Percentiles rank a stretch among this genome's conserved stretches.
Conservation (phyloP, 2,797 vertebrate species). For the Perodicticus potto region DNA sequence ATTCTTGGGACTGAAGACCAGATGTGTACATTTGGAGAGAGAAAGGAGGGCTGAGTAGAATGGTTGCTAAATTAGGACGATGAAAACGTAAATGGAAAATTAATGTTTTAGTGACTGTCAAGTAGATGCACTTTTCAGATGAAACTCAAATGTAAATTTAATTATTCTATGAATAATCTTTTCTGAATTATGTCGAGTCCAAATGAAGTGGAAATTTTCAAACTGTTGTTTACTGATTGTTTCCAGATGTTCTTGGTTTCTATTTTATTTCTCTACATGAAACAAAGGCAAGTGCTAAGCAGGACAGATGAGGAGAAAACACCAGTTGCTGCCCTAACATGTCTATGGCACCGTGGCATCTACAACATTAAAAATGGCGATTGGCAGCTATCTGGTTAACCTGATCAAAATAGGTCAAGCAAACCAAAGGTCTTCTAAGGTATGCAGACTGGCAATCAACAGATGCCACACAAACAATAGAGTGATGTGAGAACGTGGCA, state of each 20-base stretch:
- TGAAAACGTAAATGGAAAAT: conserved; percentile 5
- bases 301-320: neutral
- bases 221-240: conserved; percentile 73
- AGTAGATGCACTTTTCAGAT: conserved; percentile 60
- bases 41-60: neutral
- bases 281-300: neutral
- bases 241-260: conserved; percentile 74
- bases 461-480: neutral
- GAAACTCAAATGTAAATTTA: conserved; percentile 74
- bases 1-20: conserved; percentile 36
- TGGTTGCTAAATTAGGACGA: neutral
- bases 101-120: conserved; percentile 53
- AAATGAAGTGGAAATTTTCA: conserved; percentile 77
- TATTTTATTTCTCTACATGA: conserved; percentile 30
- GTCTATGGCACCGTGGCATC: neutral
- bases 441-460: neutral
- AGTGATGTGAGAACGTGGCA: neutral
- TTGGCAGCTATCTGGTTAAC: neutral
- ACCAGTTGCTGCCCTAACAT: neutral
- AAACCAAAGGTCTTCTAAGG: neutral
- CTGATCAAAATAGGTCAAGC: conserved; percentile 32
- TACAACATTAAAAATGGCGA: neutral
- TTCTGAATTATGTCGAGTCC: conserved; percentile 61
- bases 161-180: conserved; percentile 63
- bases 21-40: conserved; percentile 13